Base-by-base conservation (phyloP, 37 sponge, comb jelly and placozoan species). In the Chondrilla cf. caribensis region DNA sequence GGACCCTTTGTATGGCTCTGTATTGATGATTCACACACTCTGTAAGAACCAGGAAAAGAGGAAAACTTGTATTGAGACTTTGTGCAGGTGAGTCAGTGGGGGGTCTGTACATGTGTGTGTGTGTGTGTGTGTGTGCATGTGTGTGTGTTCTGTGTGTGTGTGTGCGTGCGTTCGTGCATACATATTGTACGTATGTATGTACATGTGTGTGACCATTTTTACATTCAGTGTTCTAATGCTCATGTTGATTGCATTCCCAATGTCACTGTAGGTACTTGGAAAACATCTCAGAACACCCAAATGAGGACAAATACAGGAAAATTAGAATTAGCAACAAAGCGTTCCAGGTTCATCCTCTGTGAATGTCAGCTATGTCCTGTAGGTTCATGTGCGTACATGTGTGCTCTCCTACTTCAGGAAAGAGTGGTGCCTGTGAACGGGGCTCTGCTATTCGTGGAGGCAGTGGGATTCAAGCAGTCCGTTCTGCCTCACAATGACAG, bases 181-280 rank as follows among this genome's bases (percentile, higher is more conserved):
- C 54, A 55, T 93, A 24, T 55, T 19, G 47, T 26, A 4, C 26
- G 33, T 54, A 55, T 22, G 21, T 78, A 28, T 78, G n/a, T n/a
- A n/a, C 21, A 9, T 25, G 40, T 11, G 17, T 58, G 31, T 78
- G 38, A n/a, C 9, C 38, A 18, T 80, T 60, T 59, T 2, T 59
- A 28, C 38, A n/a, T n/a, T 0, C 43, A 25, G 21, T 21, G 78
- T 51, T 5, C 22, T 8, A 14, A 21, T 72, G 22, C 75, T 31
- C 5, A 29, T 2, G 15, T 47, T 51, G 2, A 21, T 0, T 40
- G n/a, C n/a, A n/a, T n/a, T n/a, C n/a, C n/a, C n/a, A n/a, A n/a
- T n/a, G n/a, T n/a, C n/a, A n/a, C n/a, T n/a, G 9, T 67, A 93
- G 93, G 54, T 93, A 93, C 54, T 62, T 93, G 33, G 87, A 93